Base-by-base conservation (phyloP, 1,140 invertebrate genomes). In the Drosophila kohkoa region DNA sequence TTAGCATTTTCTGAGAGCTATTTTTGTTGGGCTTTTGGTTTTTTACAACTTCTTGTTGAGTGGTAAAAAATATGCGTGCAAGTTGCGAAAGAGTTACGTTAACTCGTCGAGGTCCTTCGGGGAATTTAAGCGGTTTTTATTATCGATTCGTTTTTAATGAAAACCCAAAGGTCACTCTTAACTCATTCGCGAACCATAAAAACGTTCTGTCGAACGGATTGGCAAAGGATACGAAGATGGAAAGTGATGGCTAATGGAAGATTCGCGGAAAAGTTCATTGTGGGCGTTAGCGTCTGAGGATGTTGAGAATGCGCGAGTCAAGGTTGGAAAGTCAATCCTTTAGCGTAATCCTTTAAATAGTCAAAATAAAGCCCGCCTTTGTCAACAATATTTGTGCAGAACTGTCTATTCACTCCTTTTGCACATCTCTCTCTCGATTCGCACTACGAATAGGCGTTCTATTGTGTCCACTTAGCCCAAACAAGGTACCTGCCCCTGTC, bases 301-400 rank as follows among this genome's bases (percentile, higher is more conserved):
- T 49, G 38, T 38, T 16, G 35, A 45, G 64, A 28, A 28, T 49
- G 60, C 75, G 20, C 20, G 20, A 85, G 76, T 91, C 89, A 91
- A 91, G 89, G 89, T 65, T 85, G 66, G 62, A 77, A 91, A 91
- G 89, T 91, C 83, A 91, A 91, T 91, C 89, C 89, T 91, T 91
- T 91, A 86, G 89, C 89, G 81, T 91, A 91, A 91, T 91, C 89
- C 89, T 91, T 91, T 91, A 91, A 91, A 91, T 91, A 88, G 82
- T 71, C 88, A 91, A 91, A 91, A 91, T 91, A 87, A 82, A 77
- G 72, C 81, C 85, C 89, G 89, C 89, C 89, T 91, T 91, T 91
- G 89, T 85, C 83, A 91, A 90, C 73, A 91, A 57, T 74, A 91
- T 82, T 77, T 78, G 60, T 75, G 62, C 67, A 64, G 72, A 76